Base-by-base conservation (phyloP, 2,888 invertebrate genomes). In the Metalampra italica region DNA sequence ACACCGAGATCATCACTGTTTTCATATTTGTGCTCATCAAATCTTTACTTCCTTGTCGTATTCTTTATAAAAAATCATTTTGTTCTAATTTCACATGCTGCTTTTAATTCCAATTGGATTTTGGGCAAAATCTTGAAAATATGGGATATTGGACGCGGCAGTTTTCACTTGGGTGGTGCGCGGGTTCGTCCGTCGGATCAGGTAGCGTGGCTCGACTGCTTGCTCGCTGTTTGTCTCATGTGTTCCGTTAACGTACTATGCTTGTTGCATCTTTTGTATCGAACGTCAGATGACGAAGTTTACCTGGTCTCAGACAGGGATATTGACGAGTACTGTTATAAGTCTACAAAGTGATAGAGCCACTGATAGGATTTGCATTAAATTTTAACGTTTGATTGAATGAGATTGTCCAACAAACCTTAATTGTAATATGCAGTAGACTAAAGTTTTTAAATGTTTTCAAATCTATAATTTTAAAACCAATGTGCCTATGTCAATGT, bases 121-220 rank as follows among this genome's bases (percentile, higher is more conserved):
- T 69, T 70, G 66, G 62, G 71, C 68, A 67, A 66, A 68, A 70
- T 68, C 65, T 65, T 59, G 66, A 65, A 60, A 60, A 56, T 62
- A 50, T 73, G 77, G 76, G 72, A 71, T 69, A 12, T 71, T 64
- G 71, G 68, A 60, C 63, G 68, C 66, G 78, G 81, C 90, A 90
- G 90, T 83, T 90, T 86, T 80, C 90, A 90, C 77, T 80, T 90
- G 82, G 88, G 88, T 57, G 75, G 74, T 60, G 68, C 75, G 74
- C 88, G 92, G 91, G 86, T 82, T 88, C 90, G 92, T 82, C 82
- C 86, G 91, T 93, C 93, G 88, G 93, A 93, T 91, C 94, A 94
- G 94, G 94, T 94, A 94, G 93, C 93, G 92, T 94, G 92, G 91
- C 91, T 92, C 80, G 93, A 93, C 90, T 90, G 93, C 85, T 89